A percentile compares a stretch with the other conserved stretches of the same genome.
These are phyloP conservation scores for Rotaria magnacalcarata DNA, from an alignment of 2,888 invertebrate genomes.

Conservation along the genomic window DNA sequence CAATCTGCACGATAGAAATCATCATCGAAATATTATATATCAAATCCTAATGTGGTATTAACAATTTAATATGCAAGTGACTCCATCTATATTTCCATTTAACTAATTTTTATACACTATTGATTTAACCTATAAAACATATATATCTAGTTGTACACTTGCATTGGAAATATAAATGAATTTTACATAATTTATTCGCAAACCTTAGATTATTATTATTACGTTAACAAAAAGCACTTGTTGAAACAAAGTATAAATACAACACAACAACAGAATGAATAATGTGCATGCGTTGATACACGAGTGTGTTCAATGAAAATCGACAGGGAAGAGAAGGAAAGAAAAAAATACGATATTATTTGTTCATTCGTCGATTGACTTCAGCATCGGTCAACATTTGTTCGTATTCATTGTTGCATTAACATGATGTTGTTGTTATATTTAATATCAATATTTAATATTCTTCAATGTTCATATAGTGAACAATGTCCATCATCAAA, in stretches of 20 bases:
- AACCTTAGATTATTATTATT: background rate
- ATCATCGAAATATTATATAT: no score
- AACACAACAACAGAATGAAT: background rate
- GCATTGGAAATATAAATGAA: no score
- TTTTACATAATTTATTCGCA: background rate
- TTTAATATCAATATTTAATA: background rate
- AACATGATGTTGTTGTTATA: background rate
- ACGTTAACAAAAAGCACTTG: no score
- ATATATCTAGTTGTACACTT: no score
- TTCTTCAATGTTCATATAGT: background rate
- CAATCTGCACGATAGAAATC: no score
- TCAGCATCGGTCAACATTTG: slow-evolving; percentile 2
- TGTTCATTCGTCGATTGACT: slow-evolving; percentile 22
- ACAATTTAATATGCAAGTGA: no score
- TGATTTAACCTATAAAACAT: no score
- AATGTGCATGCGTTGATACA: background rate
- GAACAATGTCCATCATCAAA: background rate
- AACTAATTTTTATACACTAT: no score
- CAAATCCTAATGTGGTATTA: no score
- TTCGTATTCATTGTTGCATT: slow-evolving; percentile 6
- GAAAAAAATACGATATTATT: background rate
- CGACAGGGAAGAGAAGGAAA: background rate
- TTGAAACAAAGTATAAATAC: no score
- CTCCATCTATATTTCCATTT: no score
- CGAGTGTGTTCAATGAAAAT: background rate